phyloP scores from a whole-genome alignment of 2,888 invertebrate species.

The Tupiocoris notatus region DNA sequence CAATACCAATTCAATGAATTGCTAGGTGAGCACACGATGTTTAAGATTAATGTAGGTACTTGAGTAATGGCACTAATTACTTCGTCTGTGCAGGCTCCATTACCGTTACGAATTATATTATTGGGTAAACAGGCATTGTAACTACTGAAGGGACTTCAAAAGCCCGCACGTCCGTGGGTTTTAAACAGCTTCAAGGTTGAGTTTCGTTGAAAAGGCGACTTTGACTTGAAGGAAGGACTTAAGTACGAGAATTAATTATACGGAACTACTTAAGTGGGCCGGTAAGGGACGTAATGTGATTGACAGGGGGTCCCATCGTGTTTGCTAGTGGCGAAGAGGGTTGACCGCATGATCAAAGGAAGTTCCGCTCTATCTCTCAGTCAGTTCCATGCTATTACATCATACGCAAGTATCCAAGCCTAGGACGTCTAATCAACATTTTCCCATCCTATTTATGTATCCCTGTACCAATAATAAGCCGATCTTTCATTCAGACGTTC shows the following conservation, averaged over 20 bases:
- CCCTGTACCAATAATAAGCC: conserved; percentile 6
- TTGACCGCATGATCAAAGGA: conserved; percentile 35
- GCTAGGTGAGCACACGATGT: too few species aligned
- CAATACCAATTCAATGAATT: too few species aligned
- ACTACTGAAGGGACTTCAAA: background rate
- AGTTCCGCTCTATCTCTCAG: conserved; percentile 4
- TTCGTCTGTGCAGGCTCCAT: too few species aligned
- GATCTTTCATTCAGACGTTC: background rate
- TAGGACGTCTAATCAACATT: background rate
- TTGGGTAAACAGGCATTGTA: too few species aligned
- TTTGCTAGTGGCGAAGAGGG: conserved; percentile 11
- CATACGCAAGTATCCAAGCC: conserved; percentile 12
- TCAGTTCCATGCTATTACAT: background rate
- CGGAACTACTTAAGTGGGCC: conserved; percentile 36
- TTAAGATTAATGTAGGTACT: too few species aligned
- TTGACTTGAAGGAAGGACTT: background rate
- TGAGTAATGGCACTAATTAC: too few species aligned
- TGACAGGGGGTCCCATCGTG: conserved; percentile 27
- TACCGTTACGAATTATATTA: too few species aligned
- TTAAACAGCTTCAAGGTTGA: too few species aligned
- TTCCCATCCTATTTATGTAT: background rate
- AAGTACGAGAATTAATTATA: conserved; percentile 33
- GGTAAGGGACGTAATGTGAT: conserved; percentile 28
- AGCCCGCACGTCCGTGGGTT: background rate
- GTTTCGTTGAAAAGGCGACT: background rate